A percentile compares a stretch with the other conserved stretches of the same genome.
These are phyloP conservation scores for Xestoiulus laeticollis DNA, from an alignment of 2,888 invertebrate species.

Conservation along the genomic window DNA sequence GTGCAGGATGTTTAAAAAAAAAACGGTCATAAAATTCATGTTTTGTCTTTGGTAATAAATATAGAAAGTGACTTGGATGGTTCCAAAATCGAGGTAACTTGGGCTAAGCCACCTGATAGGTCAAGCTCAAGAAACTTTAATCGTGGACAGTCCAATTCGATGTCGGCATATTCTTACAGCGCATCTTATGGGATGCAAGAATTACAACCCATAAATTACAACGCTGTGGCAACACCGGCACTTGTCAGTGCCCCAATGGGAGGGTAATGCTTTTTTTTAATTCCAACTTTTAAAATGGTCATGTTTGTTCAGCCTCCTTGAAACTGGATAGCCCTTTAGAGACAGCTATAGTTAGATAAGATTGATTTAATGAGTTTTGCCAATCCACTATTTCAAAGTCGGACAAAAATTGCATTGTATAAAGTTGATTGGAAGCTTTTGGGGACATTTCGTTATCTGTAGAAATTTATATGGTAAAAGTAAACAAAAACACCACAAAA, in stretches of 20 bases:
- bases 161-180: background rate
- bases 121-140: background rate
- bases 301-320: no score
- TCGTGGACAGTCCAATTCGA: background rate
- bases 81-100: slow-evolving; percentile 57
- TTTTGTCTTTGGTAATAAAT: background rate
- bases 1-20: no score
- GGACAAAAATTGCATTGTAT: no score
- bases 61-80: slow-evolving; percentile 58
- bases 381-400: no score
- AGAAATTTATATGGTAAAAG: no score
- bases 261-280: background rate
- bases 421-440: no score
- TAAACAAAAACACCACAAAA: no score
- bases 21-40: no score
- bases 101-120: slow-evolving; percentile 59
- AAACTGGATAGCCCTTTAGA: no score
- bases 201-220: background rate
- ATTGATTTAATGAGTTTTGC: no score
- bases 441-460: no score
- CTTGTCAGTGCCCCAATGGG: background rate
- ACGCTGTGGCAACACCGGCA: background rate
- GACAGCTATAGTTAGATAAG: no score
- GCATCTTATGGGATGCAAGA: background rate
- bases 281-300: background rate